Evolutionary conservation across 2,888 invertebrate species (phyloP).

Genomic region (Aspidiotus rigidus): DNA sequence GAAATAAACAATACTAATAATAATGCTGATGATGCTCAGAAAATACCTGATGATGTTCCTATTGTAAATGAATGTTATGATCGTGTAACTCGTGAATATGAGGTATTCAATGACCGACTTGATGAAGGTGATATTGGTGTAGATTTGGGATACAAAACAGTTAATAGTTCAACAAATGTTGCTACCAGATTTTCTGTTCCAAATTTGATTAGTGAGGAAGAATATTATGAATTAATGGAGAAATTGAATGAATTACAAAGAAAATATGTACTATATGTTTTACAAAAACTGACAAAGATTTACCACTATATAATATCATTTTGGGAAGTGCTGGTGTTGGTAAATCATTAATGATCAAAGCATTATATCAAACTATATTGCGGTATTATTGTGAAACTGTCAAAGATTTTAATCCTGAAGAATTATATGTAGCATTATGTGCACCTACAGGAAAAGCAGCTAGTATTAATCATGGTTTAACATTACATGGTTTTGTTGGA

Average conservation of each 20-base stretch:
- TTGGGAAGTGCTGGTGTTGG: background rate
- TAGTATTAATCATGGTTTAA: slow-evolving; percentile 35
- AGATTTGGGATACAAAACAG: background rate
- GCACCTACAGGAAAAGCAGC: slow-evolving; percentile 38
- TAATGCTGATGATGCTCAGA: background rate
- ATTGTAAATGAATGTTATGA: background rate
- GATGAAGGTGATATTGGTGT: slow-evolving; percentile 1
- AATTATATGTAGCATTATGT: slow-evolving; percentile 25
- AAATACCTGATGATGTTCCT: background rate
- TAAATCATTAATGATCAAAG: background rate
- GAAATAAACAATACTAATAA: background rate
- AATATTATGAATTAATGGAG: slow-evolving; percentile 1
- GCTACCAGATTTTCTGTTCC: background rate
- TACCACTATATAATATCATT: background rate
- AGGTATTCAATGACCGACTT: background rate
- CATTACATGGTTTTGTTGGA: slow-evolving; percentile 36
- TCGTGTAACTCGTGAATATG: background rate
- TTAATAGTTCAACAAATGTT: background rate
- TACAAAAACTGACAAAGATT: background rate
- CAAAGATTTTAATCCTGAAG: slow-evolving; percentile 2
- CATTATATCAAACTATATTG: background rate
- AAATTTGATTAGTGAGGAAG: background rate
- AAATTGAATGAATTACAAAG: slow-evolving; percentile 9
- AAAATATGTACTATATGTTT: background rate
- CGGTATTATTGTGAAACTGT: background rate